phyloP scores from a whole-genome alignment of 2,888 invertebrate species.

The Hedychridium roseum region DNA sequence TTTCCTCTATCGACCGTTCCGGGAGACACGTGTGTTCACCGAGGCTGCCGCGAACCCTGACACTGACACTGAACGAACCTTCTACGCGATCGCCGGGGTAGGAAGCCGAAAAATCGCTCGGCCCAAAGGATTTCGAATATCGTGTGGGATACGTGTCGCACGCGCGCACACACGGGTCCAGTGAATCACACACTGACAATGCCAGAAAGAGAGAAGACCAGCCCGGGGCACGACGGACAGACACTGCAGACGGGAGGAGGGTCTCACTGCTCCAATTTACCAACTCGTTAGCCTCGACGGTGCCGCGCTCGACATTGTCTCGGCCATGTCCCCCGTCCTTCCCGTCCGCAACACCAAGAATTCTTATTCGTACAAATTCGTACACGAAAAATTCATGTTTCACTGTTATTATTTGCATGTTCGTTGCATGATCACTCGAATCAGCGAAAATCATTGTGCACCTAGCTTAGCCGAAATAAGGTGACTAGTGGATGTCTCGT shows the following conservation, averaged over 20 bases:
- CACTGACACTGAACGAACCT: background rate
- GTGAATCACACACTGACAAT: conserved; percentile 41
- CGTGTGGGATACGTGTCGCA: conserved; percentile 18
- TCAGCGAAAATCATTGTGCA: too few species aligned
- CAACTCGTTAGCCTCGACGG: conserved; percentile 54
- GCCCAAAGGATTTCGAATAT: conserved; percentile 2
- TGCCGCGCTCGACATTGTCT: conserved; percentile 35
- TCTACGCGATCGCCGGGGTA: background rate
- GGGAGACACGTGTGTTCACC: too few species aligned
- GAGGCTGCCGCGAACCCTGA: too few species aligned
- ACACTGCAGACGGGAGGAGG: conserved; percentile 35
- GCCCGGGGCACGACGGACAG: conserved; percentile 21
- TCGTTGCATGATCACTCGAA: too few species aligned
- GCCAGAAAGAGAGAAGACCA: conserved; percentile 38
- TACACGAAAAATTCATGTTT: too few species aligned
- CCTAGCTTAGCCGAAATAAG: too few species aligned
- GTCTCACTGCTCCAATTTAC: conserved; percentile 56
- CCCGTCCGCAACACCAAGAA: too few species aligned
- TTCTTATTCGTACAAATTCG: too few species aligned
- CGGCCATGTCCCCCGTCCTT: conserved; percentile 41
- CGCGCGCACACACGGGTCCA: conserved; percentile 27
- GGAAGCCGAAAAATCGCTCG: background rate
- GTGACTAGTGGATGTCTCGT: too few species aligned
- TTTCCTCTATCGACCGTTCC: background rate
- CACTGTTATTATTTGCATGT: too few species aligned